Evolutionary conservation across 1,140 invertebrate genomes (phyloP).

Genomic region (Achatina immaculata): DNA sequence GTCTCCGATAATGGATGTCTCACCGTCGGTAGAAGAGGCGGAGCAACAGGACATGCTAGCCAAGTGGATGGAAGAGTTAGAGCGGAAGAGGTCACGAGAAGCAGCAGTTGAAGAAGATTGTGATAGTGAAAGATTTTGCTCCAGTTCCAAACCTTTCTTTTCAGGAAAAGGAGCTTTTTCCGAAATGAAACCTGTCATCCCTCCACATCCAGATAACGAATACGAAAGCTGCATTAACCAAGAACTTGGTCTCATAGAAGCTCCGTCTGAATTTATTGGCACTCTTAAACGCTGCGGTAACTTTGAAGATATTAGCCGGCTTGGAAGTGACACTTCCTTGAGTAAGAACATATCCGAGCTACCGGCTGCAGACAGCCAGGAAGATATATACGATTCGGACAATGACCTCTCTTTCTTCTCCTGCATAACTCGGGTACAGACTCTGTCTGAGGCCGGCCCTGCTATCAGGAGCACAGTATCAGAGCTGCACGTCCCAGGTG

Average conservation of each 20-base stretch:
- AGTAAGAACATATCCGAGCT: neutral
- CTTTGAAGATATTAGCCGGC: constrained; percentile 64
- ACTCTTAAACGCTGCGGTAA: constrained; percentile 56
- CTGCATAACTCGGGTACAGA: constrained; percentile 36
- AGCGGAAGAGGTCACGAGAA: constrained; percentile 54
- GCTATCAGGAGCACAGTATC: neutral
- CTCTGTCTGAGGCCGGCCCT: neutral
- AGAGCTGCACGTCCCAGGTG: neutral
- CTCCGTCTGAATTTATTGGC: constrained; percentile 1
- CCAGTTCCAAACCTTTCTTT: neutral
- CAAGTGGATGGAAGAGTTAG: constrained; percentile 60
- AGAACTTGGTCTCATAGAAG: neutral
- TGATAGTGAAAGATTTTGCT: constrained; percentile 46
- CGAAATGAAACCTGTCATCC: neutral
- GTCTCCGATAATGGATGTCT: constrained; percentile 74
- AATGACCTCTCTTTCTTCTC: constrained; percentile 11
- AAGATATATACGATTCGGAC: neutral
- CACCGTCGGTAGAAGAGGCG: constrained; percentile 72
- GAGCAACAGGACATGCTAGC: constrained; percentile 72
- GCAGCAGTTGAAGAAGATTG: constrained; percentile 36
- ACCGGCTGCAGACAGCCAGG: too few relatives aligned
- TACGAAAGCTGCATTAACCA: constrained; percentile 31
- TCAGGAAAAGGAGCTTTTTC: neutral
- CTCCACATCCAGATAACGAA: constrained; percentile 16
- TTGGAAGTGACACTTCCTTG: constrained; percentile 33